Percentiles rank a stretch among this genome's conserved stretches.
Evolutionary conservation across 1,140 invertebrate species (phyloP).

Genomic region (Teleogryllus occipitalis): DNA sequence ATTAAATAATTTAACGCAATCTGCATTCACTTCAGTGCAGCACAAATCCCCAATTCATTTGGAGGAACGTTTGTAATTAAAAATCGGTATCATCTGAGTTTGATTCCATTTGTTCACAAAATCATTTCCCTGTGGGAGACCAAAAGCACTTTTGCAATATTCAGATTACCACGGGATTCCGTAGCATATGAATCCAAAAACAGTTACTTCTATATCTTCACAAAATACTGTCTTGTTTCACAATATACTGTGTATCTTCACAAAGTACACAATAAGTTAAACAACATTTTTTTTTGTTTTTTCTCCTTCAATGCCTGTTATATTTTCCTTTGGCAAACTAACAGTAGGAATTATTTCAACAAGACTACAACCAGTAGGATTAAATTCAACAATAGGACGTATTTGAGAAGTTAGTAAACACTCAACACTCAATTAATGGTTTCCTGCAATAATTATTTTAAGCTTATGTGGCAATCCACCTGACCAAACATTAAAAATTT

Average conservation of each 20-base stretch:
- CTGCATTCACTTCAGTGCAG: slow-evolving; percentile 62
- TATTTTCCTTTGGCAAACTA: slow-evolving; percentile 53
- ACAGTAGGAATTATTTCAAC: slow-evolving; percentile 57
- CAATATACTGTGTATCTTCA: too few species aligned
- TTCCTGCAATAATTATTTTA: slow-evolving; percentile 83
- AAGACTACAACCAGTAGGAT: slow-evolving; percentile 41
- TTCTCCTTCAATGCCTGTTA: slow-evolving; percentile 54
- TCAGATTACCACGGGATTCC: slow-evolving; percentile 80
- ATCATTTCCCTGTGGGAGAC: slow-evolving; percentile 57
- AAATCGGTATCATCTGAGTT: slow-evolving; percentile 69
- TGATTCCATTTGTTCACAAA: slow-evolving; percentile 71
- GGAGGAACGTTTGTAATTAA: slow-evolving; percentile 73
- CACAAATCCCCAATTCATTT: slow-evolving; percentile 69
- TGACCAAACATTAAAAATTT: slow-evolving; percentile 74
- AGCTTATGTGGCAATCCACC: slow-evolving; percentile 66
- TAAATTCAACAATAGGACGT: slow-evolving; percentile 34
- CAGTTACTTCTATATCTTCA: slow-evolving; percentile 42
- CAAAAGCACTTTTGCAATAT: slow-evolving; percentile 79
- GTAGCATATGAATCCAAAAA: slow-evolving; percentile 76
- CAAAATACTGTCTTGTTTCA: too few species aligned
- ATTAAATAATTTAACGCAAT: slow-evolving; percentile 76
- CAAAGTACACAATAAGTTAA: slow-evolving; percentile 74
- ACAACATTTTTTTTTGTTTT: slow-evolving; percentile 50
- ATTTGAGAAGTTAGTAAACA: slow-evolving; percentile 54
- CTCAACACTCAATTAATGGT: slow-evolving; percentile 83